Evolutionary conservation across 2,888 invertebrate species (phyloP).

Genomic region (Sycophila texana): DNA sequence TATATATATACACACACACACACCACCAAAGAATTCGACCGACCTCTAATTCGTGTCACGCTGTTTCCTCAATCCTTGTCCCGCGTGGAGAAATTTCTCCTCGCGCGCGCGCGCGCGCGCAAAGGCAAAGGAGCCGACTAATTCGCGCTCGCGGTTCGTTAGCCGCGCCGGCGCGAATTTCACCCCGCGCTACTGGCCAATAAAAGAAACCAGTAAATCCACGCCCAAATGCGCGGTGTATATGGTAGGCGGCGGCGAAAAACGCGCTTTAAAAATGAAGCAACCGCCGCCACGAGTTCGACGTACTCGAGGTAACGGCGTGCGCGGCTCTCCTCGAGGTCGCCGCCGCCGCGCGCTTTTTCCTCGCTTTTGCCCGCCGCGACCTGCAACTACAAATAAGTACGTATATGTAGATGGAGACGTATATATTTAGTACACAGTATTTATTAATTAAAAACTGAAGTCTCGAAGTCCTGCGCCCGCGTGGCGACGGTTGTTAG

Average conservation of each 20-base stretch:
- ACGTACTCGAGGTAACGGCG: not conserved
- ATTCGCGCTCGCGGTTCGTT: conserved; percentile 11
- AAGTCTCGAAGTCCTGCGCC: too few relatives aligned
- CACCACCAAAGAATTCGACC: too few relatives aligned
- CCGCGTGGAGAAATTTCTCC: not conserved
- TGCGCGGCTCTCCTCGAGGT: too few relatives aligned
- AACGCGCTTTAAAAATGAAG: conserved; percentile 12
- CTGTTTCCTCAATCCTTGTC: not conserved
- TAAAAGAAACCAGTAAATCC: conserved; percentile 7
- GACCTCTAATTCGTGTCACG: not conserved
- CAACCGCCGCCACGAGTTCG: conserved; percentile 1
- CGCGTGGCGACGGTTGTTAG: too few relatives aligned
- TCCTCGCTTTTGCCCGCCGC: not conserved
- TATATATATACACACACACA: too few relatives aligned
- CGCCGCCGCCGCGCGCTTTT: too few relatives aligned
- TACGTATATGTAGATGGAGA: not conserved
- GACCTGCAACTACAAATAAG: not conserved
- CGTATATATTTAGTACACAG: not conserved
- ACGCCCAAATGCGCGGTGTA: not conserved
- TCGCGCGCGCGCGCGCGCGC: not conserved
- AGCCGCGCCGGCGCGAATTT: not conserved
- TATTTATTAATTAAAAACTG: too few relatives aligned
- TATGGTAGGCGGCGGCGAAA: not conserved
- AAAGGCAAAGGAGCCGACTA: not conserved
- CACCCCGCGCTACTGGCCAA: not conserved